Evolutionary conservation across 2,797 vertebrate genomes (phyloP).

Genomic region (Channallabes apus): DNA sequence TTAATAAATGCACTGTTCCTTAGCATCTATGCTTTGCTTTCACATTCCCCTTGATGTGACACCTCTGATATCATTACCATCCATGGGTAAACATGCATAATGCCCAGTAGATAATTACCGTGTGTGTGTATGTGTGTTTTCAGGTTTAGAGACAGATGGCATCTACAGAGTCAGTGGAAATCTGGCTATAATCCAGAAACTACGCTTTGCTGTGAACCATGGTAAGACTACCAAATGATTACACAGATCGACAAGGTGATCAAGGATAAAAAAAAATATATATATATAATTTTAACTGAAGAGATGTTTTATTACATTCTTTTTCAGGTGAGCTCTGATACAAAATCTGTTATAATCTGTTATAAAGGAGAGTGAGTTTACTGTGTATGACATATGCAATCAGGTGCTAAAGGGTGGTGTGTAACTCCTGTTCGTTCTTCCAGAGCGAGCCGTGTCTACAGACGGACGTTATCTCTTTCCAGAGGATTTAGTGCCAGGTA

Average conservation of each 20-base stretch:
- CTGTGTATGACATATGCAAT: constrained; percentile 3
- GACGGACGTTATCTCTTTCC: constrained; percentile 93
- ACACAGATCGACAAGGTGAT: background rate
- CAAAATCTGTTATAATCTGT: background rate
- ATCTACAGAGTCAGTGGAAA: constrained; percentile 93
- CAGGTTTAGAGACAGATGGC: constrained; percentile 88
- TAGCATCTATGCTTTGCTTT: background rate
- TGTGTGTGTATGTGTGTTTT: constrained; percentile 37
- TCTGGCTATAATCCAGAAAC: constrained; percentile 89
- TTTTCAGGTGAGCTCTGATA: background rate
- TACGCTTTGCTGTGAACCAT: constrained; percentile 88
- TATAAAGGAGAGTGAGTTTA: background rate
- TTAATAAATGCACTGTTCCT: background rate
- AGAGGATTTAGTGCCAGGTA: constrained; percentile 86
- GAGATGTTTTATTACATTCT: background rate
- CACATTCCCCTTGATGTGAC: background rate
- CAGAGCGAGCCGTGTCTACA: constrained; percentile 90
- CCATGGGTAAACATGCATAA: background rate
- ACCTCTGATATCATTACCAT: constrained; percentile 12
- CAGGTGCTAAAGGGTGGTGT: constrained; percentile 8
- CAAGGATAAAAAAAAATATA: background rate
- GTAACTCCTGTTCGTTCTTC: constrained; percentile 69
- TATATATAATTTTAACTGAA: background rate
- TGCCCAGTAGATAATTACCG: background rate
- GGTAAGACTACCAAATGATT: constrained; percentile 70